Evolutionary conservation across 2,113 vertebrate genomes (phyloP).

Genomic region (Neomonachus schauinslandi): DNA sequence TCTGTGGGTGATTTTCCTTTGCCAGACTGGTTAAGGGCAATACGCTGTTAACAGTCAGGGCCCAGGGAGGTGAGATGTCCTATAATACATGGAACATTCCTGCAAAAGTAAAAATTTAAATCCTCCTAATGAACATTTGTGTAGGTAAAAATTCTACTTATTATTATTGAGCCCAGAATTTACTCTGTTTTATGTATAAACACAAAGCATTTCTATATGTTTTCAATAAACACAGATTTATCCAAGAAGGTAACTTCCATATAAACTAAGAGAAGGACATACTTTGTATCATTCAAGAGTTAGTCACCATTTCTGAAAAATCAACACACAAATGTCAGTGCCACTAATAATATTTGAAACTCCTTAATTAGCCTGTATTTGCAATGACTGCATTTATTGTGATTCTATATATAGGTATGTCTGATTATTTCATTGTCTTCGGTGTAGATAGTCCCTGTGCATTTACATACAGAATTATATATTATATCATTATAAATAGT

Average conservation of each 20-base stretch:
- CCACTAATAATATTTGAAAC: background rate
- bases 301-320: background rate
- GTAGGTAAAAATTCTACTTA: background rate
- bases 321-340: background rate
- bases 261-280: background rate
- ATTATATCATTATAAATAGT: background rate
- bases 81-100: background rate
- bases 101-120: background rate
- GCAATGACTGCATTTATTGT: background rate
- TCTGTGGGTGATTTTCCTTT: background rate
- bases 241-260: background rate
- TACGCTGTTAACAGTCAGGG: background rate
- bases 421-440: background rate
- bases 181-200: background rate
- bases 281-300: background rate
- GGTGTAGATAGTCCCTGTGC: background rate
- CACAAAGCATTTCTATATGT: background rate
- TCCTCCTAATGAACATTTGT: background rate
- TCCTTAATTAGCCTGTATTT: background rate
- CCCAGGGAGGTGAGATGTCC: background rate
- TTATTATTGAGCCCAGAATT: background rate
- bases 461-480: background rate
- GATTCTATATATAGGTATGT: background rate
- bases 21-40: background rate
- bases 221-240: conserved; percentile 5